Conservation (phyloP, 1,140 invertebrate genomes). For the Rhyacophila brunnea region DNA sequence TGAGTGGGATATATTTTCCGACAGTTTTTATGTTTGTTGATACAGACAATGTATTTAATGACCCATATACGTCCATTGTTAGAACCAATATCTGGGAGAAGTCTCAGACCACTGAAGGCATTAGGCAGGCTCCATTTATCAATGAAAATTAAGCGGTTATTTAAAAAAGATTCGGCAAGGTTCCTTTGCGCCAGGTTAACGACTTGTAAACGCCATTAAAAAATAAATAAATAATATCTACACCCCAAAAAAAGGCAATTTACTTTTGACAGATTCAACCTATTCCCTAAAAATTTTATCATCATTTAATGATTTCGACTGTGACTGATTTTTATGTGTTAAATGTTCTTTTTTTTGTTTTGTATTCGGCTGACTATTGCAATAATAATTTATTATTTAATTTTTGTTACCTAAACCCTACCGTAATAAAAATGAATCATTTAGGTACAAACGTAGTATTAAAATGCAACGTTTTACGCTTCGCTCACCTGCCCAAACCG, state of each 20-base stretch:
- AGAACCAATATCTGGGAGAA: background rate
- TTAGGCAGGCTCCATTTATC: slow-evolving; percentile 14
- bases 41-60: slow-evolving; percentile 11
- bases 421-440: too few relatives aligned
- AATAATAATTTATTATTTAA: too few relatives aligned
- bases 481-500: too few relatives aligned
- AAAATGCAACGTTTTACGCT: too few relatives aligned
- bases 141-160: slow-evolving; percentile 34
- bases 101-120: background rate
- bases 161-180: slow-evolving; percentile 32
- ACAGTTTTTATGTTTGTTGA: slow-evolving; percentile 5
- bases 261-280: background rate
- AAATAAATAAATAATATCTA: slow-evolving; percentile 23
- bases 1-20: too few relatives aligned
- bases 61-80: slow-evolving; percentile 5
- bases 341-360: too few relatives aligned
- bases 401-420: too few relatives aligned
- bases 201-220: slow-evolving; percentile 19
- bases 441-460: too few relatives aligned
- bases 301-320: background rate
- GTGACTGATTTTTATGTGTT: too few relatives aligned
- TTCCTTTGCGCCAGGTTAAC: slow-evolving; percentile 26
- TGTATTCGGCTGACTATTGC: too few relatives aligned
- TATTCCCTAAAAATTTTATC: background rate
- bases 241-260: background rate